phyloP scores from a whole-genome alignment of 1,140 invertebrate species.

The Drosophila arizonae region DNA sequence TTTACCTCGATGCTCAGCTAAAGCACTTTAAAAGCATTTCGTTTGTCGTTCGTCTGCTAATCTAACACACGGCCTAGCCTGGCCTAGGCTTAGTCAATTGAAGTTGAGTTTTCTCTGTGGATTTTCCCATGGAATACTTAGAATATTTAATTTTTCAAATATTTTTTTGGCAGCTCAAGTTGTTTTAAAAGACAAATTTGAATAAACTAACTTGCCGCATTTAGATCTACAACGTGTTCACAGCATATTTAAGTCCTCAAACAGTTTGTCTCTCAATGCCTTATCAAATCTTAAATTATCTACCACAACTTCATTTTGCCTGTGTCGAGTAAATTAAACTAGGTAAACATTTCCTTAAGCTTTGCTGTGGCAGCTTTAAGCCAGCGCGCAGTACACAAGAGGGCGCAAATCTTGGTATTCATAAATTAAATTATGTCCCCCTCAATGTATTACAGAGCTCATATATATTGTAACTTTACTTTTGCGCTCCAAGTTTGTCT shows the following conservation, averaged over 20 bases:
- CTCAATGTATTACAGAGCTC: constrained; percentile 5
- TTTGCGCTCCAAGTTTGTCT: constrained; percentile 32
- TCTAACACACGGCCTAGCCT: too few relatives aligned
- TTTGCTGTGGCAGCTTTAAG: background rate
- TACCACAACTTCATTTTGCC: background rate
- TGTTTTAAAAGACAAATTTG: too few relatives aligned
- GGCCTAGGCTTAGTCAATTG: too few relatives aligned
- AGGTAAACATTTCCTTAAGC: background rate
- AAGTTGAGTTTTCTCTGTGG: too few relatives aligned
- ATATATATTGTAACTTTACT: constrained; percentile 1
- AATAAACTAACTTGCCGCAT: too few relatives aligned
- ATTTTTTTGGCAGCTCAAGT: too few relatives aligned
- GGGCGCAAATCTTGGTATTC: constrained; percentile 4
- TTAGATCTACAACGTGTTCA: too few relatives aligned
- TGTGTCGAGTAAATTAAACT: background rate
- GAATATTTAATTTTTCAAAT: background rate
- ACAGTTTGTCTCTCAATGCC: background rate
- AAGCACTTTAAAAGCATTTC: too few relatives aligned
- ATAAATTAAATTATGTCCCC: constrained; percentile 52
- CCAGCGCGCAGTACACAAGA: background rate
- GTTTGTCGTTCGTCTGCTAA: too few relatives aligned
- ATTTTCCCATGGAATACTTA: too few relatives aligned
- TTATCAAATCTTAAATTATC: background rate
- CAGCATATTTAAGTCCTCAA: too few relatives aligned
- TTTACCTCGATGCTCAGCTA: background rate